phyloP scores from a whole-genome alignment of 1,140 invertebrate species.

The Lordiphosa mommai region DNA sequence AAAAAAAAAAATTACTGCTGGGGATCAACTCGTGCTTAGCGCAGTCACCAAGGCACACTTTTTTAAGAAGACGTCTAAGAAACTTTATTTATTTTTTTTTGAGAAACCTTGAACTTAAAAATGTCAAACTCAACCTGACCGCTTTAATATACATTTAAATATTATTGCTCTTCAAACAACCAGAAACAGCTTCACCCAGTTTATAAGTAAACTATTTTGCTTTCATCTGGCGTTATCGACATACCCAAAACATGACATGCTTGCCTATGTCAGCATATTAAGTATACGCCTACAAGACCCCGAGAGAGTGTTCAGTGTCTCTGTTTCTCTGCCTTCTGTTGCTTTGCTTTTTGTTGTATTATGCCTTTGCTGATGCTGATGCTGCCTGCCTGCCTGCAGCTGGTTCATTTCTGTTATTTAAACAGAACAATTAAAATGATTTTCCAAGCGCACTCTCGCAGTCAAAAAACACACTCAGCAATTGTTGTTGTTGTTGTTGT shows the following conservation, averaged over 20 bases:
- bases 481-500: slow-evolving; percentile 34
- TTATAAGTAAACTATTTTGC: slow-evolving; percentile 22
- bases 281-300: slow-evolving; percentile 61
- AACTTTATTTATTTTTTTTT: neutral
- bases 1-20: too few species aligned
- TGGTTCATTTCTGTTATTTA: slow-evolving; percentile 55
- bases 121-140: too few species aligned
- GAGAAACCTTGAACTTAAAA: neutral
- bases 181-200: neutral
- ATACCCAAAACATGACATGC: slow-evolving; percentile 8
- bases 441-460: slow-evolving; percentile 43
- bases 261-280: slow-evolving; percentile 48
- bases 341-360: too few species aligned
- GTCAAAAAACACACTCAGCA: slow-evolving; percentile 13
- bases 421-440: slow-evolving; percentile 76
- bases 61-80: too few species aligned
- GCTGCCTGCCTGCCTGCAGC: slow-evolving; percentile 2
- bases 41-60: too few species aligned
- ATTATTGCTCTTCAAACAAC: too few species aligned
- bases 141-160: too few species aligned
- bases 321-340: neutral
- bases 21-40: too few species aligned
- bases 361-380: neutral
- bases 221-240: slow-evolving; percentile 35
- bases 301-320: slow-evolving; percentile 14